These are phyloP conservation scores for Cyclina sinensis DNA, from an alignment of 1,140 invertebrate genomes.

Conservation along the genomic window DNA sequence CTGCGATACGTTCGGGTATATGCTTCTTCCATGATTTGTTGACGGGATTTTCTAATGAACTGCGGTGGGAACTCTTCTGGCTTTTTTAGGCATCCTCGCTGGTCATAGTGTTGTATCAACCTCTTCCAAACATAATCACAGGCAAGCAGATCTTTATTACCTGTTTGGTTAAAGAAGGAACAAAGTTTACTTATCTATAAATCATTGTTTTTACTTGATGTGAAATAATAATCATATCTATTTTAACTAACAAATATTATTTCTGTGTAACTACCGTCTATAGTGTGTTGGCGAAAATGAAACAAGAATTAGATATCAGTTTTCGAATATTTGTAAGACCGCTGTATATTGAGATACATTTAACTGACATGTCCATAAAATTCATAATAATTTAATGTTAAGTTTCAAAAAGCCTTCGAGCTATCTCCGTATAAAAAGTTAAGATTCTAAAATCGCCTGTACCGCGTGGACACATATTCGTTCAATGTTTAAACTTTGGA, in stretches of 20 bases:
- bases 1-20: not conserved
- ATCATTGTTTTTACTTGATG: no score
- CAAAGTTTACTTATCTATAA: no score
- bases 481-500: not conserved
- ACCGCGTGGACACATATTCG: not conserved
- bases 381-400: not conserved
- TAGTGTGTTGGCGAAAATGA: no score
- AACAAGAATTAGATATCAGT: no score
- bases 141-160: slow-evolving; percentile 68
- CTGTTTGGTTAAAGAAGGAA: slow-evolving; percentile 53
- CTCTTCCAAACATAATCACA: slow-evolving; percentile 69
- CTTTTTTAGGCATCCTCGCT: slow-evolving; percentile 63
- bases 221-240: no score
- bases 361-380: not conserved
- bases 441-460: not conserved
- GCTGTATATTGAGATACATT: no score
- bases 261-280: no score
- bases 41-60: slow-evolving; percentile 34
- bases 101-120: slow-evolving; percentile 66
- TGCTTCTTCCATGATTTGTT: slow-evolving; percentile 3
- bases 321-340: no score
- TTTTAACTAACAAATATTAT: no score
- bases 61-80: slow-evolving; percentile 60
- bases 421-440: not conserved
- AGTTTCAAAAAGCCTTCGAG: not conserved